Evolutionary conservation across 2,888 invertebrate species (phyloP).

Genomic region (Lomographa bimaculata): DNA sequence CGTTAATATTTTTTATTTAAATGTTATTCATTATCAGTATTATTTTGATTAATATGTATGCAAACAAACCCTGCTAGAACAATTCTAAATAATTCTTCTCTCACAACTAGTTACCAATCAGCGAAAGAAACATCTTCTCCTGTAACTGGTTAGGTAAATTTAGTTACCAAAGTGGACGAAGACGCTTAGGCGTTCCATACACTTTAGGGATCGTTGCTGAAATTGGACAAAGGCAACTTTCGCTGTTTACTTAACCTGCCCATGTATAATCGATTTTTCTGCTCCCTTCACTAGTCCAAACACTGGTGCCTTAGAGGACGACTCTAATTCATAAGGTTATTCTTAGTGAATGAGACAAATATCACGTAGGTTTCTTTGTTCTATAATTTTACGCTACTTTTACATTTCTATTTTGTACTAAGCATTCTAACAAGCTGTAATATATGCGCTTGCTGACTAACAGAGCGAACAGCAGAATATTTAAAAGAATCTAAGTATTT

Average conservation of each 20-base stretch:
- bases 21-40: no score
- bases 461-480: conserved; percentile 6
- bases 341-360: conserved; percentile 20
- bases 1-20: no score
- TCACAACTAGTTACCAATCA: no score
- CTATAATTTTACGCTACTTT: conserved; percentile 15
- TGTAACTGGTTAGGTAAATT: no score
- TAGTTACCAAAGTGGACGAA: no score
- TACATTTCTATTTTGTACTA: conserved; percentile 13
- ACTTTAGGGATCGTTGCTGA: no score
- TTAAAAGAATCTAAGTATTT: conserved; percentile 16
- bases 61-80: no score
- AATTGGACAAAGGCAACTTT: no score
- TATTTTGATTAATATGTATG: no score
- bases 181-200: no score
- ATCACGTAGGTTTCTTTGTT: conserved; percentile 19
- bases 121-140: no score
- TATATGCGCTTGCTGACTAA: conserved; percentile 15
- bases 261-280: conserved; percentile 26
- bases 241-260: conserved; percentile 21
- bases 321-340: conserved; percentile 8
- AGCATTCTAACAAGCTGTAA: conserved; percentile 7
- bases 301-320: conserved; percentile 4
- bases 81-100: no score
- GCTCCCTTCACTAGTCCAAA: conserved; percentile 13